Percentiles rank a stretch among this genome's conserved stretches.
Conservation (phyloP, 2,113 vertebrate genomes). For the mouse (Mus musculus) region DNA sequence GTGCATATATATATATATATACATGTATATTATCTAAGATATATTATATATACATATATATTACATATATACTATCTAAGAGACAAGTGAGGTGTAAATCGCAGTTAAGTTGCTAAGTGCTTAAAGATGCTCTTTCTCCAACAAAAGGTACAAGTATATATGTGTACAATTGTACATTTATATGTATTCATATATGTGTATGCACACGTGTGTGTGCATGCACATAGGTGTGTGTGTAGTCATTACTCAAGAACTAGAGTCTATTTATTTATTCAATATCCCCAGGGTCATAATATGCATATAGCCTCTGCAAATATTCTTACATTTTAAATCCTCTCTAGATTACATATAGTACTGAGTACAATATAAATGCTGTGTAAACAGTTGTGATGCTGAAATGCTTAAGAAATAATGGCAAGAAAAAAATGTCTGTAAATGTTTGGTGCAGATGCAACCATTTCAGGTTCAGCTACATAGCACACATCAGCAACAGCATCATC, state of each 20-base stretch:
- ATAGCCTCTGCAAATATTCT: not conserved
- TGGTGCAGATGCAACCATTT: not conserved
- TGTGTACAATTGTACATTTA: not conserved
- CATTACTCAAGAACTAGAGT: not conserved
- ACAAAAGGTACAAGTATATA: not conserved
- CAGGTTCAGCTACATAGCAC: not conserved
- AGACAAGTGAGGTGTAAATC: not conserved
- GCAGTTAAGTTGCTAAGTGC: not conserved
- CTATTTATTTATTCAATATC: not conserved
- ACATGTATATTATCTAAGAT: too few species aligned
- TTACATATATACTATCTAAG: not conserved
- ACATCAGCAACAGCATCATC: not conserved
- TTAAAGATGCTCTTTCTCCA: not conserved
- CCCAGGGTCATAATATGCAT: not conserved
- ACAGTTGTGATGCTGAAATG: not conserved
- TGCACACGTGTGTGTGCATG: not conserved
- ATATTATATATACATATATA: not conserved
- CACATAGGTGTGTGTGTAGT: not conserved
- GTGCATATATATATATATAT: not conserved
- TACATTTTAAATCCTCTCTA: not conserved
- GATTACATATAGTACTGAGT: not conserved
- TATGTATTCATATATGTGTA: too few species aligned
- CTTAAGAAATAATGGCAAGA: not conserved
- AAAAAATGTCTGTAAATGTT: not conserved
- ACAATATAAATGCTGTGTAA: not conserved